These are phyloP conservation scores for Myotis davidii DNA, from an alignment of 2,113 vertebrate genomes.

Conservation along the genomic window DNA sequence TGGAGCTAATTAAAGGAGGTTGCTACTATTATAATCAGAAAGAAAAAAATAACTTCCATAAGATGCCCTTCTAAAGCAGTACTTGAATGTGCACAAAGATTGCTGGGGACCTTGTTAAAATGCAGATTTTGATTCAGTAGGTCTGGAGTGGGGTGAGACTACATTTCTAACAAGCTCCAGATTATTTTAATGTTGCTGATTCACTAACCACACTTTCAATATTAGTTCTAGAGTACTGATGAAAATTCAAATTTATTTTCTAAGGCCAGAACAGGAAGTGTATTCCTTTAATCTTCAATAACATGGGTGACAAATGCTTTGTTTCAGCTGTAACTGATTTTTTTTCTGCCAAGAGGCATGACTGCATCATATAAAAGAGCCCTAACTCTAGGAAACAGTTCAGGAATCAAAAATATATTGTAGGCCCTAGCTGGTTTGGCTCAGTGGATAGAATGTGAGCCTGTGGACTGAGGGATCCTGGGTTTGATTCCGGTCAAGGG, in stretches of 20 bases:
- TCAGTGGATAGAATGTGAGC: background rate
- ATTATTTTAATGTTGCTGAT: background rate
- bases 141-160: background rate
- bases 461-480: too few species aligned
- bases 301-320: background rate
- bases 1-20: background rate
- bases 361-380: background rate
- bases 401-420: background rate
- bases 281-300: slow-evolving; percentile 3
- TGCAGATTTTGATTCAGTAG: background rate
- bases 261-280: background rate
- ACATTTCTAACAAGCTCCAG: background rate
- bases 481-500: background rate
- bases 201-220: background rate
- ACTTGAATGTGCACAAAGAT: background rate
- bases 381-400: slow-evolving; percentile 2
- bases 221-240: slow-evolving; percentile 1
- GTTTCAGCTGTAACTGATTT: slow-evolving; percentile 1
- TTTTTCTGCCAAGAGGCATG: background rate
- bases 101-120: background rate
- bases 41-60: background rate
- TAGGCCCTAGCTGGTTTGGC: background rate
- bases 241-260: slow-evolving; percentile 20
- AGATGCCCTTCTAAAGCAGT: background rate
- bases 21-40: background rate